Evolutionary conservation across 2,888 invertebrate genomes (phyloP), one percentile per base, ranked within the genome.

Genomic region (Aleiodes leptofemur): DNA sequence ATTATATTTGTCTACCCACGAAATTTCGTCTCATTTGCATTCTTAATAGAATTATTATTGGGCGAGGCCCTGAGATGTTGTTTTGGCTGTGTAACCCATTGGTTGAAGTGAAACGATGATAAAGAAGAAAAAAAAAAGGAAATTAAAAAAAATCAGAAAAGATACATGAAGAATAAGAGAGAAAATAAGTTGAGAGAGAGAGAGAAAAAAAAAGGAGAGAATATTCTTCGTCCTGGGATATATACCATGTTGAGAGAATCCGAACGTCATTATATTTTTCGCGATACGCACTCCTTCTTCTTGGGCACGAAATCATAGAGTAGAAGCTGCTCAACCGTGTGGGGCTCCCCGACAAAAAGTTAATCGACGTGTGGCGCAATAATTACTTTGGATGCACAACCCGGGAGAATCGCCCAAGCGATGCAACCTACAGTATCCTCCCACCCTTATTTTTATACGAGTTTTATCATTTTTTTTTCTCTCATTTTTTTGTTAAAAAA

Each of bases 311-410:
- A 86, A 87, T 86, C 86, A 86, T 85, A 83, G 83, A 83, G 83
- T 79, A 82, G 81, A 73, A 64, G 69, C 55, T 48, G 73, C 57
- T 57, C 68, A 55, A 56, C 73, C 76, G 79, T 76, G 76, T 74
- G 78, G 77, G 55, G 69, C 74, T 75, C 74, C 72, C 76, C 75
- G 74, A 79, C 81, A 87, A 86, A 87, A 87, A 87, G 87, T 87
- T 87, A 87, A 87, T 87, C 85, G 85, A 85, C 85, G 83, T 82
- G 85, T 82, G 81, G 83, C 82, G 84, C 82, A 86, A 86, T 87
- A 86, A 87, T 87, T 88, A 87, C 85, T 86, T 82, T 79, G 76
- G 79, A 80, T 73, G 69, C 76, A 77, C 79, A 73, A 73, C 73
- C 72, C 48, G 43, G 34, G 23, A 69, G 71, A 74, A 71, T 57